phyloP scores from a whole-genome alignment of 2,797 vertebrate genomes.

The Mus spretus region DNA sequence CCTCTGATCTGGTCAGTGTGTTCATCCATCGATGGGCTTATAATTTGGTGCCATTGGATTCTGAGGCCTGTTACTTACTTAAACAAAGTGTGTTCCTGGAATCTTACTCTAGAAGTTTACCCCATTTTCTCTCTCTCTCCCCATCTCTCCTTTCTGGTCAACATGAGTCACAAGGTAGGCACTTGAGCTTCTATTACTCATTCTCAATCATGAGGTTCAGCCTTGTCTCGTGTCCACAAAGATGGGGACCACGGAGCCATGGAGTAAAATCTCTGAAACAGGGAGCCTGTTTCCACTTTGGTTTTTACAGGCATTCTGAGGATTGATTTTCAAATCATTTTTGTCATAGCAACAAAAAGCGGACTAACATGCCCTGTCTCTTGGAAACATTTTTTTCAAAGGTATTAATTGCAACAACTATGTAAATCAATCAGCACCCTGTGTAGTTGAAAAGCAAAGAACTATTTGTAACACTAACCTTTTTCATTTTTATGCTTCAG shows the following conservation, averaged over 20 bases:
- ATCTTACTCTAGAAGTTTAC: background rate
- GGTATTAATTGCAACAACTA: background rate
- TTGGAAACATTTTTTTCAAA: conserved; percentile 37
- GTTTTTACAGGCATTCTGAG: background rate
- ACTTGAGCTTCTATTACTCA: background rate
- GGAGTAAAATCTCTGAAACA: background rate
- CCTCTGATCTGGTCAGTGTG: background rate
- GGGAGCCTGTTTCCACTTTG: background rate
- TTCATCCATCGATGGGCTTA: background rate
- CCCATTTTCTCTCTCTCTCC: background rate
- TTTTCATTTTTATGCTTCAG: conserved; percentile 33
- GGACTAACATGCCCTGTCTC: background rate
- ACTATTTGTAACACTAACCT: conserved; percentile 30
- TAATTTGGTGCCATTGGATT: background rate
- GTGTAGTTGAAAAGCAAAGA: background rate
- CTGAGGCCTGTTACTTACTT: background rate
- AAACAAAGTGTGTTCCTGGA: background rate
- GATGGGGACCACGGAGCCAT: background rate
- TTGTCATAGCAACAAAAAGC: background rate
- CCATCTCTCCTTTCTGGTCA: background rate
- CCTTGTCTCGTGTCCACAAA: background rate
- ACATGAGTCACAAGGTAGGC: background rate
- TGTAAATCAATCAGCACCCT: background rate
- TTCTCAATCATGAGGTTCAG: background rate
- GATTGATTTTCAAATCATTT: background rate